Evolutionary conservation across 1,140 invertebrate species (phyloP), one percentile per base, ranked within the genome.

Genomic region (Drepana arcuata): DNA sequence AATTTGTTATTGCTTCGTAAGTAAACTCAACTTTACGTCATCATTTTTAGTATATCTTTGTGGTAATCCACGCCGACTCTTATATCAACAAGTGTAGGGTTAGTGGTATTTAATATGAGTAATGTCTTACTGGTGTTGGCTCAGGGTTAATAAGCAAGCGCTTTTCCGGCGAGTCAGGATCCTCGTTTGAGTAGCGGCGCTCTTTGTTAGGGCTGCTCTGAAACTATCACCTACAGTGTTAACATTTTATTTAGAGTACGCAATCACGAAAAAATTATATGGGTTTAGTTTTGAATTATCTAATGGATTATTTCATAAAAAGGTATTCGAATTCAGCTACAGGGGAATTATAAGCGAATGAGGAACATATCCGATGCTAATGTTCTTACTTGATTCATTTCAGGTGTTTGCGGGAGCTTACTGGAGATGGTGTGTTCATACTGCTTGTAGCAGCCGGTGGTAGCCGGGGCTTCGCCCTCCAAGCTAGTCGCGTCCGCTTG

Each of bases 401-500:
- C 89, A 81, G 74, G 87, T 86, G 56, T 86, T 84, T 63, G 87
- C 81, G 63, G 86, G 83, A 72, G 86, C 88, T 72, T 88, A 86
- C 67, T 89, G 86, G 66, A 86, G 74, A 71, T 87, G 81, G 86
- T 86, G 78, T 94, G 91, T 50, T 95, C 93, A 75, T 93, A 94
- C 69, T 94, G 94, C 70, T 89, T 89, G 81, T 93, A 95, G 80
- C 93, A 95, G 32, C 93, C 93, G 11, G 91, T 88, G 30, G 89
- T 89, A 46, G 90, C 88, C 48, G 89, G 88, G 16, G 87, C 85
- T 51, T 95, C 94, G 33, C 92, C 93, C 59, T 93, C 92, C 34
- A 93, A 88, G 71, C 93, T 95, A 85, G 91, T 93, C 41, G 90
- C 92, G 71, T 96, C 94, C 50, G 88, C 91, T 78, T 94, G 92